phyloP scores from a whole-genome alignment of 2,113 vertebrate genomes.

The Phaethon lepturus region DNA sequence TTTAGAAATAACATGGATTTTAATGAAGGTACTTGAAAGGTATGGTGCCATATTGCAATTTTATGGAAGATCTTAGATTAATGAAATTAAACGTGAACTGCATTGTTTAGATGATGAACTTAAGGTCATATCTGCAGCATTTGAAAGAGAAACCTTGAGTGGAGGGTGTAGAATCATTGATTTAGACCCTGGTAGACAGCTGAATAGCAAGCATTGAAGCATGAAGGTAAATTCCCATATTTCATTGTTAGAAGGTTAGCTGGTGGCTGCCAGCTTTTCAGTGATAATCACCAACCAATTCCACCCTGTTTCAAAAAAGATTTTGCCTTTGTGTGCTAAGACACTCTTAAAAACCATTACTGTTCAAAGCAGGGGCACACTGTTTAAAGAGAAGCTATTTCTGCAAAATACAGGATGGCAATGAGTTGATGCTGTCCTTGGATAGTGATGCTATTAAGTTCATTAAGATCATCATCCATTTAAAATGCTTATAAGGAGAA shows the following conservation, averaged over 20 bases:
- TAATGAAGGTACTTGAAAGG: conserved; percentile 68
- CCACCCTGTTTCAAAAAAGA: conserved; percentile 80
- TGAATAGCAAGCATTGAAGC: conserved; percentile 87
- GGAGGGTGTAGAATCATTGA: conserved; percentile 90
- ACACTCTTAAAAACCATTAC: conserved; percentile 67
- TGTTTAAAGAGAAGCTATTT: conserved; percentile 53
- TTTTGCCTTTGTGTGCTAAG: conserved; percentile 57
- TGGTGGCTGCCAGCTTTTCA: conserved; percentile 80
- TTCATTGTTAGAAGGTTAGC: conserved; percentile 94
- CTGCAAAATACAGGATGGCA: conserved; percentile 16
- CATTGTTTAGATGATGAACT: conserved; percentile 73
- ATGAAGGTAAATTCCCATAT: conserved; percentile 98
- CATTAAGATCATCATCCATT: conserved; percentile 67
- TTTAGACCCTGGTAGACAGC: conserved; percentile 90
- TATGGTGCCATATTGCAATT: conserved; percentile 70
- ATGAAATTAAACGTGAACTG: conserved; percentile 75
- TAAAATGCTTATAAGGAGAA: conserved; percentile 51
- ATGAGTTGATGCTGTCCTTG: conserved; percentile 56
- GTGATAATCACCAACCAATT: conserved; percentile 87
- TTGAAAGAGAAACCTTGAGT: conserved; percentile 91
- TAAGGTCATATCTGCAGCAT: conserved; percentile 77
- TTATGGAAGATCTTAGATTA: conserved; percentile 76
- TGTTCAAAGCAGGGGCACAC: conserved; percentile 40
- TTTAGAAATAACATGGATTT: conserved; percentile 66
- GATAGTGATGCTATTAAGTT: conserved; percentile 67